These are phyloP conservation scores for Willisornis vidua DNA, from an alignment of 2,113 vertebrate genomes.

Conservation along the genomic window DNA sequence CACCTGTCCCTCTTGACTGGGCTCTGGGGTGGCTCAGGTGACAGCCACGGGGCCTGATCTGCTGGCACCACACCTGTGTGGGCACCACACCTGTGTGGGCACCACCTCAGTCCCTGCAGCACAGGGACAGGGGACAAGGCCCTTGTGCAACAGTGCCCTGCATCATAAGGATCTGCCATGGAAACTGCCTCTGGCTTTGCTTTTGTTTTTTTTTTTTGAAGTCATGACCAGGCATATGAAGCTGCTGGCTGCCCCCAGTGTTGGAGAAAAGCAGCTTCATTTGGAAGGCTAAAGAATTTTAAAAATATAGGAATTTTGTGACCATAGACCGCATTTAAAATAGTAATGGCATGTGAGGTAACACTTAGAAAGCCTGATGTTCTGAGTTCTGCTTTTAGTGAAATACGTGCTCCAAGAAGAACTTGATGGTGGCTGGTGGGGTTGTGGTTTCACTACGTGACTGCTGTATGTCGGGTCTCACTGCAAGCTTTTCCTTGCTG, in stretches of 20 bases:
- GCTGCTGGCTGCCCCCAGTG: neutral
- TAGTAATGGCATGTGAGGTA: accelerated
- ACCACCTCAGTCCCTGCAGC: neutral
- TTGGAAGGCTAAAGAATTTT: neutral
- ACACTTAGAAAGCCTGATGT: neutral
- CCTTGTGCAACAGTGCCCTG: neutral
- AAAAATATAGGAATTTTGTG: neutral
- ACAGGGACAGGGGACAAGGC: neutral
- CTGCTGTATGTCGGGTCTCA: neutral
- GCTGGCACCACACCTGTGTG: neutral
- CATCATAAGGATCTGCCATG: accelerated
- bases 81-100: neutral
- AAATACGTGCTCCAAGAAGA: neutral
- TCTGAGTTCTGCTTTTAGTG: neutral
- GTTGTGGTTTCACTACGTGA: neutral
- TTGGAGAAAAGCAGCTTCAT: neutral
- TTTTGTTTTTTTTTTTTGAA: too few species aligned
- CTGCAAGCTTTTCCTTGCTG: neutral
- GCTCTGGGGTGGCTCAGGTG: neutral
- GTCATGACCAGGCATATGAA: accelerated
- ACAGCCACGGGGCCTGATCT: neutral
- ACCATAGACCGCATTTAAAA: neutral
- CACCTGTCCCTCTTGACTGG: neutral
- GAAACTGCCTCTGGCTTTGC: neutral
- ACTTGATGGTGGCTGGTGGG: neutral